These are phyloP conservation scores for Tragelaphus buxtoni DNA, from an alignment of 2,113 vertebrate species.

Conservation along the genomic window DNA sequence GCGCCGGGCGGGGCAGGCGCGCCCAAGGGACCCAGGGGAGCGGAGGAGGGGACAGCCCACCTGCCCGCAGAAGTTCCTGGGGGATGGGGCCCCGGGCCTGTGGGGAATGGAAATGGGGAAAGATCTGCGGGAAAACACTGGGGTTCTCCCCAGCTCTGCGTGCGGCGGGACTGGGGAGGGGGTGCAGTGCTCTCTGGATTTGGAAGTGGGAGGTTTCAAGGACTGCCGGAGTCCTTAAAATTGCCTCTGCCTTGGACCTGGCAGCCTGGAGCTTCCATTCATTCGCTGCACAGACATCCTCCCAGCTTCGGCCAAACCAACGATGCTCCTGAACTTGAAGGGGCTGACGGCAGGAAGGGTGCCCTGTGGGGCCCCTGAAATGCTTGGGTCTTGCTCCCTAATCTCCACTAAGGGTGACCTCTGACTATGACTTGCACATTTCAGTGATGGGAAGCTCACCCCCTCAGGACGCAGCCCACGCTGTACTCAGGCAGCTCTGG, in stretches of 20 bases:
- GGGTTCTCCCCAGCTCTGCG: not conserved
- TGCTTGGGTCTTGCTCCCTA: not conserved
- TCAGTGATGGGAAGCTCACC: not conserved
- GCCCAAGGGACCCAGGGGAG: not conserved
- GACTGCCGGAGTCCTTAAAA: not conserved
- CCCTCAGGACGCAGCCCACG: not conserved
- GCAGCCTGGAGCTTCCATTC: not conserved
- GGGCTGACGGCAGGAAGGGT: not conserved
- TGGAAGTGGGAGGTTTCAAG: not conserved
- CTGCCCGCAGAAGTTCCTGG: not conserved
- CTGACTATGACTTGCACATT: not conserved
- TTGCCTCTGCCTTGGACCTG: not conserved
- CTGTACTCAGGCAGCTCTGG: not conserved
- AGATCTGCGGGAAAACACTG: not conserved
- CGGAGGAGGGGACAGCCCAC: not conserved
- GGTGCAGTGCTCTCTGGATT: not conserved
- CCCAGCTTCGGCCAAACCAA: not conserved
- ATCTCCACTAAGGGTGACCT: not conserved
- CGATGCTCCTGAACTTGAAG: not conserved
- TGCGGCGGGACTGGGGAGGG: no score
- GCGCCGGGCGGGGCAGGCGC: slow-evolving; percentile 35
- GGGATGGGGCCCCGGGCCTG: not conserved
- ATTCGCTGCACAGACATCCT: not conserved
- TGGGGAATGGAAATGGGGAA: not conserved
- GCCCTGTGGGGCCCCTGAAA: not conserved